phyloP scores from a whole-genome alignment of 2,888 invertebrate species.

The Heptascelio sp. region DNA sequence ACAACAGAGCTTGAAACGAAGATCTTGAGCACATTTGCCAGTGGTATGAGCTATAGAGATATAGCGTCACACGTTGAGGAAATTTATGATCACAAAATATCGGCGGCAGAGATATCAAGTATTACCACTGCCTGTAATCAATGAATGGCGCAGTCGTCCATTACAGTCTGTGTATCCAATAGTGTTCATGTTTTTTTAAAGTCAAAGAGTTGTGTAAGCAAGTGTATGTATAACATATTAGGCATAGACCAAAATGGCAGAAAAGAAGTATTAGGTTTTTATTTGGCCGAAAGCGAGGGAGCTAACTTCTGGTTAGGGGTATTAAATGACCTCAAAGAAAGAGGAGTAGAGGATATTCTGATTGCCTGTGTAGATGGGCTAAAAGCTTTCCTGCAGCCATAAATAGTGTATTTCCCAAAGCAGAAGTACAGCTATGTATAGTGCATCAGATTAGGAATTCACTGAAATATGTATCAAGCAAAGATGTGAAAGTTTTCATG shows the following conservation, averaged over 20 bases:
- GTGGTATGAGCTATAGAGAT: slow-evolving; percentile 39
- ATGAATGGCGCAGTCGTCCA: slow-evolving; percentile 40
- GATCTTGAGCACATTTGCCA: slow-evolving; percentile 45
- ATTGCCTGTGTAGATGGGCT: slow-evolving; percentile 46
- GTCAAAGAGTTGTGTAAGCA: slow-evolving; percentile 47
- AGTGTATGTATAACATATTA: slow-evolving; percentile 45
- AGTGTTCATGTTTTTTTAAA: slow-evolving; percentile 43
- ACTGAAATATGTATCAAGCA: slow-evolving; percentile 44
- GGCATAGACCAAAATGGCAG: slow-evolving; percentile 51
- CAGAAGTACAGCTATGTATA: slow-evolving; percentile 40
- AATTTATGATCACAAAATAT: slow-evolving; percentile 49
- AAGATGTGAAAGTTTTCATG: slow-evolving; percentile 36
- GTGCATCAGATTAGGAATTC: slow-evolving; percentile 50
- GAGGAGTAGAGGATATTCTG: slow-evolving; percentile 42
- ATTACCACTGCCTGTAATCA: slow-evolving; percentile 42
- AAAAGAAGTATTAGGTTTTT: slow-evolving; percentile 50
- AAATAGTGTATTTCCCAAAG: slow-evolving; percentile 35
- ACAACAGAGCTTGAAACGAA: slow-evolving; percentile 46
- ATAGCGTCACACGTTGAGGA: slow-evolving; percentile 38
- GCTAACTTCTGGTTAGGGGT: slow-evolving; percentile 50
- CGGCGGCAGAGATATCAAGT: slow-evolving; percentile 49
- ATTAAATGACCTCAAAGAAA: slow-evolving; percentile 45
- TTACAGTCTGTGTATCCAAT: slow-evolving; percentile 37
- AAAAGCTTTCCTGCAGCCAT: slow-evolving; percentile 42
- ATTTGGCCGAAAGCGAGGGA: slow-evolving; percentile 50